Base-by-base conservation (phyloP, 2,888 invertebrate species). In the Carcina quercana region DNA sequence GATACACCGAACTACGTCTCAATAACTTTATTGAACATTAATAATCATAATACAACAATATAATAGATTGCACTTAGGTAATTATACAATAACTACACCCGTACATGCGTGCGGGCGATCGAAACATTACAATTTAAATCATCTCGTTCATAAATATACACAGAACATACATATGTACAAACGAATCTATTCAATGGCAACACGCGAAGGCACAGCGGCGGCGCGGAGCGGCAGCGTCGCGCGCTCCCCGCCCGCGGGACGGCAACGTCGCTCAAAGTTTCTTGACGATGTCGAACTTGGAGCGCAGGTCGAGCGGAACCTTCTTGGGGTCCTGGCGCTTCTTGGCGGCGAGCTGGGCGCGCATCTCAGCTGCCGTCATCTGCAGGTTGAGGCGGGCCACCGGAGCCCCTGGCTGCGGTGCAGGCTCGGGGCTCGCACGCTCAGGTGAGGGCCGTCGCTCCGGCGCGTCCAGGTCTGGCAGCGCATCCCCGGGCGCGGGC, bases 281-380 rank as follows among this genome's bases (percentile, higher is more conserved):
- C 76, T 96, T 95, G 50, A 96, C 93, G 67, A 96, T 96, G 71
- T 96, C 95, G 67, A 95, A 95, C 84, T 96, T 96, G 85, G 94
- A 93, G 75, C 93, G 92, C 64, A 96, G 90, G 84, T 95, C 95
- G 84, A 96, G 91, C 28, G 90, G 89, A 62, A 94, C 93, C 71
- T 93, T 94, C 76, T 95, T 95, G 24, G 96, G 95, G 74, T 96
- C 95, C 65, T 91, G 89, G 72, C 94, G 94, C 76, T 95, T 96
- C 70, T 91, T 93, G 37, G 91, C 89, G 28, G 94, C 92, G 47
- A 96, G 47, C 96, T 83, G 54, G 93, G 91, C 32, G 94, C 95
- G 34, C 96, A 96, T 89, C 78, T 96, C 95, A 26, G 95, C 94
- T n/a, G 93, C 96, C 37, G 95, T 94, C 92, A 95, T 94, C 59